Percentiles rank a stretch among this genome's conserved stretches.
Conservation (phyloP, 2,113 vertebrate species). For the Antechinus flavipes region DNA sequence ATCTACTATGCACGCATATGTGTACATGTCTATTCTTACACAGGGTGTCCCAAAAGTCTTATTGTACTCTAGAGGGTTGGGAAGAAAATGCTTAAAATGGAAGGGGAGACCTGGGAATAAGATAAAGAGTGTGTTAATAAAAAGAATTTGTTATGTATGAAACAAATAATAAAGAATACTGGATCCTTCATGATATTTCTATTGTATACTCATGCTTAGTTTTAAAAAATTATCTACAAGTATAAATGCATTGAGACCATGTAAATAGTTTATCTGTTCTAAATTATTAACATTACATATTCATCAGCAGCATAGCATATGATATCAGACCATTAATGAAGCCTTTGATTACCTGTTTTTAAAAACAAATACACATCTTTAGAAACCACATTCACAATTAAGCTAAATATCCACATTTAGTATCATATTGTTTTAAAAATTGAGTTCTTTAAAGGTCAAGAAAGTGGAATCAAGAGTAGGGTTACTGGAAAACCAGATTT, state of each 20-base stretch:
- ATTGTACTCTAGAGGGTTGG: neutral
- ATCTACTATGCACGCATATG: neutral
- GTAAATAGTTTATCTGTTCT: neutral
- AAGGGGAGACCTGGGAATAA: neutral
- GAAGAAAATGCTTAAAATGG: neutral
- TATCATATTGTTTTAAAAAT: neutral
- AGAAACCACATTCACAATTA: neutral
- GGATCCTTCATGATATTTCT: neutral
- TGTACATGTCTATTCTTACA: neutral
- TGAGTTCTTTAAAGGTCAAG: slow-evolving; percentile 1
- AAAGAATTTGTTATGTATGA: neutral
- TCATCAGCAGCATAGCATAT: neutral
- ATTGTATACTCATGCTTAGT: neutral
- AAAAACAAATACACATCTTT: neutral
- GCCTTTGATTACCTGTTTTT: neutral
- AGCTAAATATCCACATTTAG: neutral
- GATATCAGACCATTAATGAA: neutral
- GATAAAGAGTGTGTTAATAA: neutral
- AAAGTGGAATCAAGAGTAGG: neutral
- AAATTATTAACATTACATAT: neutral
- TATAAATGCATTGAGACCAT: neutral
- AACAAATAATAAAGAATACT: neutral
- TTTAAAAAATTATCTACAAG: neutral
- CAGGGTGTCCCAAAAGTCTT: neutral
- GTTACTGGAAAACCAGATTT: neutral